Evolutionary conservation across 1,140 invertebrate genomes (phyloP), one percentile per base, ranked within the genome.

Genomic region (Heliconius melpomene): DNA sequence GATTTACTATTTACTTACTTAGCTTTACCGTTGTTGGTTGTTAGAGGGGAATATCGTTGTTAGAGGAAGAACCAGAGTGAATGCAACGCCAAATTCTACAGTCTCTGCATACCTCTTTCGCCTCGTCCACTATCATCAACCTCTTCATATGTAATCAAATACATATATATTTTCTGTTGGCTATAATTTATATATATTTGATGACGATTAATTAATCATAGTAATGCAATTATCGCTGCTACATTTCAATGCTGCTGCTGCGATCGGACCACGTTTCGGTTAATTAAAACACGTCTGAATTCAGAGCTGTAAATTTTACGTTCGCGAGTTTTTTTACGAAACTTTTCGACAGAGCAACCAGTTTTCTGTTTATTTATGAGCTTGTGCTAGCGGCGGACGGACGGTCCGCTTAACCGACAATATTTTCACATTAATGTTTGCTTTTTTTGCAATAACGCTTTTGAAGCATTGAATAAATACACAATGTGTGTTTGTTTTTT

Each of bases 301-400:
- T 90, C 84, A 79, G 81, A 86, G 90, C 87, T 89, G 89, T 94
- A 94, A 93, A 93, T 94, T 92, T 90, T 87, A 82, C 86, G 86
- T 88, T 88, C 85, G 88, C 86, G 85, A 87, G 82, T 91, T 92
- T 93, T 36, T 92, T 91, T 86, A 84, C 79, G 82, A 83, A 93
- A 94, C 91, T 93, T 94, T 93, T 91, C 90, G 88, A 94, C 92
- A 88, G 87, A 88, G 86, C 91, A 90, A 90, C 88, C 92, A 91
- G 91, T 92, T 91, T 85, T 88, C 85, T 91, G 91, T 92, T 94
- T 93, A 93, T 94, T 93, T 94, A 94, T 91, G 91, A 92, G 92
- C 90, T 91, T 91, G 89, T 85, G 87, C 86, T 86, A 87, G 84
- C 86, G 83, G 75, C 86, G 84, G 87, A 88, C 84, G 87, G 86